Evolutionary conservation across 2,888 invertebrate species (phyloP), one percentile per base, ranked within the genome.

Genomic region (Odontomyia ornata): DNA sequence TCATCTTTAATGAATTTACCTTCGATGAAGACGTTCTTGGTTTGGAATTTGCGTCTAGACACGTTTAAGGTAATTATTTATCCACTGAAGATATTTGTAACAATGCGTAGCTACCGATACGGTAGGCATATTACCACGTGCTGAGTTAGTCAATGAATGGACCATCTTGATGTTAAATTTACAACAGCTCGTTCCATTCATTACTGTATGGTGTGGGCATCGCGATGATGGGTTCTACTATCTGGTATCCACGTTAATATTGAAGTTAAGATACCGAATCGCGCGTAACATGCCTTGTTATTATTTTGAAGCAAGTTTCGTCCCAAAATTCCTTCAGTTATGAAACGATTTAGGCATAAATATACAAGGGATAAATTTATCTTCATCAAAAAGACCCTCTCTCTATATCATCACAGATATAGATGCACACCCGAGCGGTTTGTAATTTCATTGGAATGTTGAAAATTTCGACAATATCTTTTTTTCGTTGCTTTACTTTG

Each of bases 11-110:
- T n/a, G n/a, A n/a, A n/a, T n/a, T n/a, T n/a, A n/a, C n/a, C n/a
- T n/a, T n/a, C n/a, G n/a, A n/a, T 36, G 9, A 36, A 36, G 36
- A 36, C 36, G 3, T 36, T 36, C 36, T 36, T 9, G 5, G 9
- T 36, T 18, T 18, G 65, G 5, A 30, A 65, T 36, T 65, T 36
- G 21, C 21, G 36, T 65, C 65, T 36, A 65, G 65, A 65, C 65
- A 65, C 18, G 30, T 65, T 36, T 15, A 36, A 36, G 27, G 65
- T 28, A 65, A 65, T 9, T 52, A 52, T 65, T 27, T 65, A 65
- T 27, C 18, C 18, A 18, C 18, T 21, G 3, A 18, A 30, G 15
- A 65, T 52, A 52, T 52, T 13, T 36, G 65, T 30, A 65, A 25
- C 28, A 36, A 36, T 9, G 9, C 5, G 64, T 5, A 13, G 65